These are phyloP conservation scores for Holcopasites calliopsidis DNA, from an alignment of 1,140 invertebrate species.

Conservation along the genomic window DNA sequence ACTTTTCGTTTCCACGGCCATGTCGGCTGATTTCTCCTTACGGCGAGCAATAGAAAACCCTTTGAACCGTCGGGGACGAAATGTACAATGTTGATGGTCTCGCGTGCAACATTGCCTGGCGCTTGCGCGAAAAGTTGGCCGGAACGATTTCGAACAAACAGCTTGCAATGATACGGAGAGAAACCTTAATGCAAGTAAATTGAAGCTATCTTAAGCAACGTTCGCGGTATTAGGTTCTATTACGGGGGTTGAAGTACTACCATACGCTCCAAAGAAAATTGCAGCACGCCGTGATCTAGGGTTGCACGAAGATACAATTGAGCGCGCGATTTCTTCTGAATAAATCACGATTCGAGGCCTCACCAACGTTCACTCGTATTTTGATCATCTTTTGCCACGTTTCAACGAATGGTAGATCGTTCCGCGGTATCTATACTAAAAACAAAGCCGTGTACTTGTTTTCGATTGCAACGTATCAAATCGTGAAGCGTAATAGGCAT, in stretches of 20 bases:
- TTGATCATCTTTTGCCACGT: too few relatives aligned
- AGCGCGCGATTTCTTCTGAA: neutral
- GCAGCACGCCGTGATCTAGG: neutral
- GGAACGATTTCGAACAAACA: neutral
- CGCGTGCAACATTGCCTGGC: too few relatives aligned
- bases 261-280: neutral
- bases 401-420: too few relatives aligned
- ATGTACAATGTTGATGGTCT: neutral
- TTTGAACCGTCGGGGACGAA: neutral
- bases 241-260: neutral
- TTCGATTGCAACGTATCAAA: too few relatives aligned
- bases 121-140: slow-evolving; percentile 24
- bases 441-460: too few relatives aligned
- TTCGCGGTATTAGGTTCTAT: neutral
- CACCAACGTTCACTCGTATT: neutral
- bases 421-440: too few relatives aligned
- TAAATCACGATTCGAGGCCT: neutral
- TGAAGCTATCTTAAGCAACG: neutral
- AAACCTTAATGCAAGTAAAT: neutral
- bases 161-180: neutral
- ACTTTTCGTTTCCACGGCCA: neutral
- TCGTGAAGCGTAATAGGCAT: too few relatives aligned
- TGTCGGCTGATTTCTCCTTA: neutral
- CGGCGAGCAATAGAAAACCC: neutral
- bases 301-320: too few relatives aligned